Base-by-base conservation (phyloP, 2,113 vertebrate genomes). In the Acinonyx jubatus region DNA sequence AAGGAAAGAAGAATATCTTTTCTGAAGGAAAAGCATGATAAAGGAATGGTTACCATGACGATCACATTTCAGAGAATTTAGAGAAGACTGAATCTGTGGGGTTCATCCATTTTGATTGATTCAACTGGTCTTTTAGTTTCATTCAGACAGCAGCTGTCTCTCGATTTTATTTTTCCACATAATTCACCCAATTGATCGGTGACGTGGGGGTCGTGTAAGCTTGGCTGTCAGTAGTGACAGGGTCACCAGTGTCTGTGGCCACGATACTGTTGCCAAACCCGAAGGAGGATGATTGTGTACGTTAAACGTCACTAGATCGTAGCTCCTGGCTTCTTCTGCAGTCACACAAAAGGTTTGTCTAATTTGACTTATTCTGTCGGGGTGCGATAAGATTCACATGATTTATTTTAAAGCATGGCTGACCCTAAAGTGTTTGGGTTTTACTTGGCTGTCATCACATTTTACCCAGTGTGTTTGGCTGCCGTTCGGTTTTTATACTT, bases 51-150 rank as follows among this genome's bases (percentile, higher is more conserved):
- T 98, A 96, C 96, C 96, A 97, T 94, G 97, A 82, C 80, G 92
- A 45, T 92, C 50, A 52, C 74, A 38, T 76, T 48, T 89, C 68
- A 95, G 48, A 96, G 93, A 93, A 84, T 84, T 81, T 90, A 79
- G 52, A 95, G 88, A 88, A 96, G 71, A 93, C 80, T 76, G 91
- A 86, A 69, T 94, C 76, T 82, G 16, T 95, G 68, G 74, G 69
- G 88, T 66, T 88, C 93, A 55, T 89, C 93, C 93, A 81, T 92
- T 97, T 95, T 96, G 93, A 96, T 94, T 90, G 91, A 98, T 95
- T 98, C 41, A 92, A 2, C 91, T 92, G 63, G 57, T 96, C 74
- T 91, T 95, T 97, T 80, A 90, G 74, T 63, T 95, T 88, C 79
- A 48, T 92, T 97, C 82, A 92, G 45, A 91, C 33, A 95, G 94